A percentile compares a stretch with the other conserved stretches of the same genome.
Evolutionary conservation across 2,888 invertebrate genomes (phyloP).

Genomic region (Pristionchus maxplancki): DNA sequence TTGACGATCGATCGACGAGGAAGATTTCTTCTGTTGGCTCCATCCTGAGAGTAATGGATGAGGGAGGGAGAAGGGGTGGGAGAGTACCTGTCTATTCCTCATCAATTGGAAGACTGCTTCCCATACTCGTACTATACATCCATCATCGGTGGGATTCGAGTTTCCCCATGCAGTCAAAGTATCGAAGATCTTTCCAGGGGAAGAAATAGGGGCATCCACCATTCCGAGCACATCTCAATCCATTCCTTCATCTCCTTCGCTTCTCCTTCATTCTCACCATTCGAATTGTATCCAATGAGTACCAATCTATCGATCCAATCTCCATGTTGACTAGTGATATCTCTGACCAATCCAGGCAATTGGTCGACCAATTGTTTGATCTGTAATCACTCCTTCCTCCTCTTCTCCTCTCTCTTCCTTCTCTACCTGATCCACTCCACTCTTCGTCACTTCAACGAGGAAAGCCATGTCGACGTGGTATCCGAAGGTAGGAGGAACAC

Average conservation of each 20-base stretch:
- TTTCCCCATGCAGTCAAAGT: background rate
- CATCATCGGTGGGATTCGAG: constrained; percentile 36
- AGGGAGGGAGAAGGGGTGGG: background rate
- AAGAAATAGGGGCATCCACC: background rate
- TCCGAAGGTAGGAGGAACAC: constrained; percentile 36
- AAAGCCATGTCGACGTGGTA: constrained; percentile 45
- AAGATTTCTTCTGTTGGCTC: background rate
- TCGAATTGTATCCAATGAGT: constrained; percentile 42
- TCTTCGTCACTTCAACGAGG: constrained; percentile 46
- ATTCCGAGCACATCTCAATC: constrained; percentile 22
- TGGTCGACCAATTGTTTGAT: background rate
- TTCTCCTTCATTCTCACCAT: background rate
- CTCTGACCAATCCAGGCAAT: constrained; percentile 14
- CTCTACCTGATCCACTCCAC: constrained; percentile 4
- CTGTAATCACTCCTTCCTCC: background rate
- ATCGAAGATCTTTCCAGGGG: background rate
- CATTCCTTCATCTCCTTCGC: background rate
- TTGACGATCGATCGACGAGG: constrained; percentile 43
- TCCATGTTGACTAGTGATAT: constrained; percentile 16
- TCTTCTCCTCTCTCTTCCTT: background rate
- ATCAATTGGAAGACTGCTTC: background rate
- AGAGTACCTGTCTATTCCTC: background rate
- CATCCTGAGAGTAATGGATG: background rate
- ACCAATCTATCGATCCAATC: constrained; percentile 43
- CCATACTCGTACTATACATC: constrained; percentile 35